Conservation (phyloP, 2,888 invertebrate genomes). For the Lamellibrachia satsuma region DNA sequence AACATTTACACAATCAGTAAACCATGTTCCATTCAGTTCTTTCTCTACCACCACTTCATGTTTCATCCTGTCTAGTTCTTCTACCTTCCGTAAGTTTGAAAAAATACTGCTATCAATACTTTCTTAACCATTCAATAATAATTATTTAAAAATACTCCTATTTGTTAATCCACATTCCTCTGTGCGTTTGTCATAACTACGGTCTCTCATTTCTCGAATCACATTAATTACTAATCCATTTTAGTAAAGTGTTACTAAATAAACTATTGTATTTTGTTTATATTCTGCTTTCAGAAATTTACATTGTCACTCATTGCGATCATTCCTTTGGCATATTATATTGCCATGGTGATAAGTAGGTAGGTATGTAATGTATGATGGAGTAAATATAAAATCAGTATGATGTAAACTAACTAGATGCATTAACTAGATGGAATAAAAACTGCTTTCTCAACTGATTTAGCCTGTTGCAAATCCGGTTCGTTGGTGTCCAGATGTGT, state of each 20-base stretch:
- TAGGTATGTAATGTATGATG: slow-evolving; percentile 26
- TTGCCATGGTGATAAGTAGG: slow-evolving; percentile 61
- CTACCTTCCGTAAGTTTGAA: not conserved
- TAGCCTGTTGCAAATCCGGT: too few relatives aligned
- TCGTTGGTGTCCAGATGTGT: too few relatives aligned
- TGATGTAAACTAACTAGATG: not conserved
- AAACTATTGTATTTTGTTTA: not conserved
- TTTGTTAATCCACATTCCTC: not conserved
- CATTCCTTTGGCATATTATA: slow-evolving; percentile 60
- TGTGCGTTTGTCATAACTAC: not conserved
- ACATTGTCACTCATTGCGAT: slow-evolving; percentile 54
- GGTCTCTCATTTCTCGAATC: not conserved
- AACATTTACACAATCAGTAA: too few relatives aligned
- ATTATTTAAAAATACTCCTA: not conserved
- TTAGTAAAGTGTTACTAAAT: not conserved
- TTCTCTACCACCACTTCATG: not conserved
- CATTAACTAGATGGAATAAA: not conserved
- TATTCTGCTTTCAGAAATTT: slow-evolving; percentile 53
- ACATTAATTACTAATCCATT: not conserved
- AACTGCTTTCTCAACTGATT: too few relatives aligned
- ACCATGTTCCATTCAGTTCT: not conserved
- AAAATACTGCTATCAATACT: not conserved
- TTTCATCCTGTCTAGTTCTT: not conserved
- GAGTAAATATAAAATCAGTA: not conserved
- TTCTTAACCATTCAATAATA: not conserved